Conservation (phyloP, 2,797 vertebrate genomes). For the Morelia viridis region DNA sequence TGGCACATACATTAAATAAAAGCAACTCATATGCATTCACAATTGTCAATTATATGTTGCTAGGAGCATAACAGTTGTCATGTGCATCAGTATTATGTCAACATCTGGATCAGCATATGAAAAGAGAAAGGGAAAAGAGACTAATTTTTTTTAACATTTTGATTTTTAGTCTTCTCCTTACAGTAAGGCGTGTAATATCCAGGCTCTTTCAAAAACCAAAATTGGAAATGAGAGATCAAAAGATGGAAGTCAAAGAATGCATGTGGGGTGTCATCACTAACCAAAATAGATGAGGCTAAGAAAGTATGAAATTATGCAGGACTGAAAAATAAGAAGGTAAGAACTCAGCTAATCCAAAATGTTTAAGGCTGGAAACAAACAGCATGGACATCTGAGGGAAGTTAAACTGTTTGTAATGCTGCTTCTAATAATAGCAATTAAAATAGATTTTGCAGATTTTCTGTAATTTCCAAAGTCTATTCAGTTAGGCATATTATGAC, state of each 20-base stretch:
- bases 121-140: not conserved
- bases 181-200: not conserved
- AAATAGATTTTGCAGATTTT: not conserved
- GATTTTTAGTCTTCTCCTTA: not conserved
- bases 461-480: not conserved
- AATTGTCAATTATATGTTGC: not conserved
- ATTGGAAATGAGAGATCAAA: not conserved
- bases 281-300: not conserved
- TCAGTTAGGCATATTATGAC: not conserved
- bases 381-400: not conserved
- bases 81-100: conserved; percentile 18
- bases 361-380: not conserved
- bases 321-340: not conserved
- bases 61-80: not conserved
- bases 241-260: not conserved
- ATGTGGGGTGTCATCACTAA: not conserved
- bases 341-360: not conserved
- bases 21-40: not conserved
- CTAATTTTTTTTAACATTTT: not conserved
- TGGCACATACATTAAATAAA: not conserved
- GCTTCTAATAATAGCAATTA: not conserved
- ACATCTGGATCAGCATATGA: not conserved
- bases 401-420: not conserved
- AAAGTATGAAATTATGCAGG: not conserved
- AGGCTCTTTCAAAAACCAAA: not conserved